A percentile compares a stretch with the other conserved stretches of the same genome.
phyloP scores from a whole-genome alignment of 1,140 invertebrate species.

The Apis laboriosa region DNA sequence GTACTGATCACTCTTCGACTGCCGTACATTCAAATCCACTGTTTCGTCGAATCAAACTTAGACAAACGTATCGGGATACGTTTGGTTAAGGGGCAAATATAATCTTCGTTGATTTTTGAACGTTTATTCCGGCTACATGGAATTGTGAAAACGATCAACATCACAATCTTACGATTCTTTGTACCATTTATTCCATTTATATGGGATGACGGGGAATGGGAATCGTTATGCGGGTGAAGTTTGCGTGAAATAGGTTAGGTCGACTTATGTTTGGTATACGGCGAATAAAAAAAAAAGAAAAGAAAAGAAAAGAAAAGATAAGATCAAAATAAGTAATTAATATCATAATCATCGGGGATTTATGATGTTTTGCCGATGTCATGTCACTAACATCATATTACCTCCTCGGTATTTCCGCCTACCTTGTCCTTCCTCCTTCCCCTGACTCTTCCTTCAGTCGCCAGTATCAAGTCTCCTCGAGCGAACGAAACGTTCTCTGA shows the following conservation, averaged over 20 bases:
- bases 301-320: not conserved
- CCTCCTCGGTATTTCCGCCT: not conserved
- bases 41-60: not conserved
- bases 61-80: not conserved
- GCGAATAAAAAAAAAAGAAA: no score
- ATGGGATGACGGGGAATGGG: no score
- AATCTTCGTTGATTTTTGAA: not conserved
- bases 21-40: conserved; percentile 19
- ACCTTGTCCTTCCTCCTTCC: conserved; percentile 22
- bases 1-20: conserved; percentile 23
- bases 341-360: not conserved
- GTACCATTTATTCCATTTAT: not conserved
- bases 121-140: no score
- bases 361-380: not conserved
- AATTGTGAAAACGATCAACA: not conserved
- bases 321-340: not conserved
- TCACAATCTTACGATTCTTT: not conserved
- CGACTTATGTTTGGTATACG: not conserved
- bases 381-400: not conserved
- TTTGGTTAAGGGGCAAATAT: not conserved
- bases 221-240: no score
- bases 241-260: not conserved
- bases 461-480: conserved; percentile 20
- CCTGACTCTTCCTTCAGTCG: conserved; percentile 2
- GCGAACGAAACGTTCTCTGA: conserved; percentile 9